These are phyloP conservation scores for Gnatocerus cornutus DNA, from an alignment of 2,888 invertebrate species.

Conservation along the genomic window DNA sequence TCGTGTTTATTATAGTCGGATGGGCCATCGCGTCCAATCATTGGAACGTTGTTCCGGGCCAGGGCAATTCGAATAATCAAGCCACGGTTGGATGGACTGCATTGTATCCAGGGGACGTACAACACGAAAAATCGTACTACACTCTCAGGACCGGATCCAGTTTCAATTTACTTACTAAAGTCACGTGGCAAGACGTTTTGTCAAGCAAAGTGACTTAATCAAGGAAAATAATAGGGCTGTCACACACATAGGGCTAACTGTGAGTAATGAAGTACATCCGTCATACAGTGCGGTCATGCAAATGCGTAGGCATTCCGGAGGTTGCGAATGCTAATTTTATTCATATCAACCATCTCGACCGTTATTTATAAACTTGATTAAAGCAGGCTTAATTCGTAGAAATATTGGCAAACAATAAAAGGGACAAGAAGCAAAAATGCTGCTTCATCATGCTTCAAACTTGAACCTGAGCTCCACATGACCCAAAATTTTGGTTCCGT, in stretches of 20 bases:
- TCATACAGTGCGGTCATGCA: slow-evolving; percentile 59
- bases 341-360: slow-evolving; percentile 43
- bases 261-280: slow-evolving; percentile 61
- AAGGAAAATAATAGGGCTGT: slow-evolving; percentile 68
- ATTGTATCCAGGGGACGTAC: slow-evolving; percentile 48
- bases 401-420: not conserved
- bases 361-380: slow-evolving; percentile 35
- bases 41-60: slow-evolving; percentile 60
- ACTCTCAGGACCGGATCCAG: slow-evolving; percentile 29
- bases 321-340: slow-evolving; percentile 48
- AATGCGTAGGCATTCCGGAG: slow-evolving; percentile 55
- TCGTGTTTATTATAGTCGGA: slow-evolving; percentile 47
- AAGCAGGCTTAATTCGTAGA: not conserved
- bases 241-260: slow-evolving; percentile 59
- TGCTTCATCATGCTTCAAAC: no score
- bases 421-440: not conserved
- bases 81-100: slow-evolving; percentile 60
- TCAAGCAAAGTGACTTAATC: slow-evolving; percentile 68
- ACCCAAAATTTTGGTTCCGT: no score
- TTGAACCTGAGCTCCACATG: no score
- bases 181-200: slow-evolving; percentile 68
- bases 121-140: slow-evolving; percentile 25
- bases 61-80: slow-evolving; percentile 61
- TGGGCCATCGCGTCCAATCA: slow-evolving; percentile 57
- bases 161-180: slow-evolving; percentile 59